These are phyloP conservation scores for Drosophila subpulchrella DNA, from an alignment of 1,140 invertebrate species.

Conservation along the genomic window DNA sequence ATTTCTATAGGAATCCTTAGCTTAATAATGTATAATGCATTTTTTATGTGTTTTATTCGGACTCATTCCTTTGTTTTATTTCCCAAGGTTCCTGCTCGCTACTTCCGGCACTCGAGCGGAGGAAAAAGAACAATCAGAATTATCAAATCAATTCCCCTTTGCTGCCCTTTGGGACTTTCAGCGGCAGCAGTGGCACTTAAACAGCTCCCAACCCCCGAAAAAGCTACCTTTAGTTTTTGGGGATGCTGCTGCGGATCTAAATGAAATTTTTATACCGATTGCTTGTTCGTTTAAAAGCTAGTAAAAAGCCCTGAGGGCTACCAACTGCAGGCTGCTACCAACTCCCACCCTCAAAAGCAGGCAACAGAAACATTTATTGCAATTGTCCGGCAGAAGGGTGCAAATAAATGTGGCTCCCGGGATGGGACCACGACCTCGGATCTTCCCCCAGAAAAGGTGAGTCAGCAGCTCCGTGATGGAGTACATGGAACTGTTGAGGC, in stretches of 20 bases:
- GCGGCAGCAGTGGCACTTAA: constrained; percentile 21
- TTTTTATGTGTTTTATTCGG: neutral
- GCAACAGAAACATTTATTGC: constrained; percentile 70
- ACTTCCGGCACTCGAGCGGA: constrained; percentile 9
- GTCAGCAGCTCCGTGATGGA: constrained; percentile 49
- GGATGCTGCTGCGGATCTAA: constrained; percentile 52
- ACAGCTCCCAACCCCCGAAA: constrained; percentile 5
- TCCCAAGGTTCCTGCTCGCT: constrained; percentile 7
- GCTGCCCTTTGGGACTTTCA: constrained; percentile 47
- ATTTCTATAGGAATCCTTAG: constrained; percentile 6
- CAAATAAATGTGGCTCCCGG: constrained; percentile 32
- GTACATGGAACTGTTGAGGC: constrained; percentile 61
- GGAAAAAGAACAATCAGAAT: constrained; percentile 57
- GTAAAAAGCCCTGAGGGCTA: constrained; percentile 44
- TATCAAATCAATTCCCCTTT: constrained; percentile 67
- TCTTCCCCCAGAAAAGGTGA: constrained; percentile 46
- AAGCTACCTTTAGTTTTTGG: constrained; percentile 45
- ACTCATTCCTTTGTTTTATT: neutral
- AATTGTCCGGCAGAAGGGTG: constrained; percentile 46
- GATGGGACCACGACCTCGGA: neutral
- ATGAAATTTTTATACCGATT: constrained; percentile 73
- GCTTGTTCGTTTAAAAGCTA: constrained; percentile 66
- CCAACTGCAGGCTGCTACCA: constrained; percentile 57
- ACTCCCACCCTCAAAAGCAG: constrained; percentile 66
- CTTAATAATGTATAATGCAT: neutral